Evolutionary conservation across 2,113 vertebrate genomes (phyloP), one percentile per base, ranked within the genome.

Genomic region (Sprattus sprattus): DNA sequence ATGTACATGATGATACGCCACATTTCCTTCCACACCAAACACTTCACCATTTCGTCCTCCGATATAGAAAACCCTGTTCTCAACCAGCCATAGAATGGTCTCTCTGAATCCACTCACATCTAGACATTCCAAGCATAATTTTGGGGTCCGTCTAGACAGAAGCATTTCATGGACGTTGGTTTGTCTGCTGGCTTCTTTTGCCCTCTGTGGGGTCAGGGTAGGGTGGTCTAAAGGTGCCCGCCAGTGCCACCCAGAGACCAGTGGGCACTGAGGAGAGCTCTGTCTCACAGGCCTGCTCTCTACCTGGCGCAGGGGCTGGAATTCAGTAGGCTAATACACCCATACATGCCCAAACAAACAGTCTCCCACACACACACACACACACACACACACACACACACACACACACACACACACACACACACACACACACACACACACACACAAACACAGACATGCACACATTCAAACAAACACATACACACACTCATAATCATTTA

Each of bases 291-390:
- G 7, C 64, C 28, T 28, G 25, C 64, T 71, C 64, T 32, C 64
- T 28, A 7, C 3, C 64, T 71, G 64, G 60, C 20, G 7, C 22
- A n/a, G 60, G 4, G 25, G 2, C 64, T 13, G 64, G 64, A 32
- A 28, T 28, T 28, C 11, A 32, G 57, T 6, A 4, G 2, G 52
- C 22, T 7, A 6, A n/a, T 13, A 71, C 25, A 28, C n/a, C 32
- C n/a, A 71, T 11, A 15, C 22, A 67, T 67, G n/a, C 25, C 64
- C 47, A 81, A 1, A n/a, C 20, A 39, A 52, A 87, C 84, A 87
- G 78, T 81, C 81, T 81, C 86, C 50, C 86, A 67, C n/a, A 67
- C 5, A 7, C 60, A 67, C 60, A n/a, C 60, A 25, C 60, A n/a
- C 20, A 8, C 22, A n/a, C 22, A 64, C 60, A 25, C 60, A 25